Conservation (phyloP, 2,797 vertebrate species). For the Ibycter americanus region DNA sequence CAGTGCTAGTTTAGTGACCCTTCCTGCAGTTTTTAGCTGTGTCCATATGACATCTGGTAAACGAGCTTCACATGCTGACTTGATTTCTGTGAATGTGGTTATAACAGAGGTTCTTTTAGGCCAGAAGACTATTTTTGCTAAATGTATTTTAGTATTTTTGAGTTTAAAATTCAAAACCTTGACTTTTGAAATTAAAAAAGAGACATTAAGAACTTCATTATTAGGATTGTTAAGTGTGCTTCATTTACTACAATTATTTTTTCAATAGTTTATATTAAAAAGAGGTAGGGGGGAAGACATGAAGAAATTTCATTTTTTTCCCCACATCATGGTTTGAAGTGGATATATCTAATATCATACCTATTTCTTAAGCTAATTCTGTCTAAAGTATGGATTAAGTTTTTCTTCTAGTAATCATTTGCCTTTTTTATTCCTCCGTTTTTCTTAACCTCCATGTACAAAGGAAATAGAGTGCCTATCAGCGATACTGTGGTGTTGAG, state of each 20-base stretch:
- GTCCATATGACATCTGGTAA: neutral
- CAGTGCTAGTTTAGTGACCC: neutral
- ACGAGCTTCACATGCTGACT: neutral
- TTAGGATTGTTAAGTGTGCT: neutral
- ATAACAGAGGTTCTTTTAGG: neutral
- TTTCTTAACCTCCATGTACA: neutral
- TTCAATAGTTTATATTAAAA: neutral
- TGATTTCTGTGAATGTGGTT: neutral
- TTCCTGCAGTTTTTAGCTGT: neutral
- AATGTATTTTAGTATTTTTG: neutral
- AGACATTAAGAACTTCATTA: neutral
- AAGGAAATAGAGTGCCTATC: neutral
- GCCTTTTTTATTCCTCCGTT: neutral
- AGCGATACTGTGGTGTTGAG: neutral
- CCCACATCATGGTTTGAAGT: neutral
- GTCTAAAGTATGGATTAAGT: neutral
- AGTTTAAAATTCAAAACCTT: neutral
- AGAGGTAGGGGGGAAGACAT: accelerated
- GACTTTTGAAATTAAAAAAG: neutral
- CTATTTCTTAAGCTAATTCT: neutral
- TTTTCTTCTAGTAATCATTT: neutral
- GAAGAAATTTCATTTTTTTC: neutral
- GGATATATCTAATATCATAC: neutral
- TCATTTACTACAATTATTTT: neutral
- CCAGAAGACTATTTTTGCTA: neutral